Conservation (phyloP, 1,140 invertebrate species). For the Pseudomyrmex concolor region DNA sequence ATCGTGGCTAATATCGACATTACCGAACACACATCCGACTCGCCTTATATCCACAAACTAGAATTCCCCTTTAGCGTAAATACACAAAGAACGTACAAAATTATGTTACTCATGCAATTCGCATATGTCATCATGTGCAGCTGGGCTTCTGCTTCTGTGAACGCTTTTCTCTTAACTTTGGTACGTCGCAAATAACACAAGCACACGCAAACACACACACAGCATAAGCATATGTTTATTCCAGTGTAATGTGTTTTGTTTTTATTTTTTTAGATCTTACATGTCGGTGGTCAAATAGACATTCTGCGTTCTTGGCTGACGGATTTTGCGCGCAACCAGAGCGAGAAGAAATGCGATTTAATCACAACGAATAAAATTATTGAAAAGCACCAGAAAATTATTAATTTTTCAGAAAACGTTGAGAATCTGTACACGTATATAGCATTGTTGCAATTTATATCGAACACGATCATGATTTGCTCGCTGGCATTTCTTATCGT, state of each 20-base stretch:
- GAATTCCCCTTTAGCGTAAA: constrained; percentile 35
- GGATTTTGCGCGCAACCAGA: not conserved
- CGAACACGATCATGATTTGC: constrained; percentile 59
- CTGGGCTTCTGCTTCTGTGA: constrained; percentile 17
- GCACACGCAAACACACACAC: not conserved
- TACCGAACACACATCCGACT: not conserved
- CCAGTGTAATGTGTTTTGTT: not conserved
- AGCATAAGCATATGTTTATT: not conserved
- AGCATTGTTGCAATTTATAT: constrained; percentile 49
- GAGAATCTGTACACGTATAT: constrained; percentile 52
- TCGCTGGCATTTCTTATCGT: constrained; percentile 51
- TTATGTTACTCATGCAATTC: constrained; percentile 3
- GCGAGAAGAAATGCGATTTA: not conserved
- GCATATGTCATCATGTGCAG: not conserved
- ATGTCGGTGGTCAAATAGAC: constrained; percentile 48
- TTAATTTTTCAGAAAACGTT: constrained; percentile 44
- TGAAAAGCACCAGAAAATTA: constrained; percentile 49
- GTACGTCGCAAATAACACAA: not conserved
- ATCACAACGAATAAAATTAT: constrained; percentile 23
- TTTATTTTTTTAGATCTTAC: constrained; percentile 47
- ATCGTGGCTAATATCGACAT: constrained; percentile 3
- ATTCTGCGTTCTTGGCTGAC: constrained; percentile 22
- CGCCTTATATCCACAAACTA: constrained; percentile 15
- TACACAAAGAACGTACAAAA: constrained; percentile 18
- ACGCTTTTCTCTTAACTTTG: constrained; percentile 35